Evolutionary conservation across 2,797 vertebrate species (phyloP).

Genomic region (Urosaurus nigricauda): DNA sequence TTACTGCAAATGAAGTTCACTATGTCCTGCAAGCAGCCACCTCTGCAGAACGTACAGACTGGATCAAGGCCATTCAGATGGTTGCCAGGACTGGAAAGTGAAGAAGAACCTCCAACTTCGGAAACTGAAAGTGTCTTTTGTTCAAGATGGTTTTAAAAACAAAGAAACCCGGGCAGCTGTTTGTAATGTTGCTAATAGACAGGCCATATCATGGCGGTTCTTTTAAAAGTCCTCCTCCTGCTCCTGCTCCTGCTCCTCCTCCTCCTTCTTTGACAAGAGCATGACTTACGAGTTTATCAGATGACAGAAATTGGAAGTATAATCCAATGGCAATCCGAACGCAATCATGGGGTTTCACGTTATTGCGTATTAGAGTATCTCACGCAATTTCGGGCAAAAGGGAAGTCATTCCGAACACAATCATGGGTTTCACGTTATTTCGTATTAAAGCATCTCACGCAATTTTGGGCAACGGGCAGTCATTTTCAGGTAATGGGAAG

Average conservation of each 20-base stretch:
- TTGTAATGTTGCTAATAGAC: not conserved
- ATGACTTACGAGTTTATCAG: too few relatives aligned
- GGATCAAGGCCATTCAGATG: constrained; percentile 93
- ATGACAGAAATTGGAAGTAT: too few relatives aligned
- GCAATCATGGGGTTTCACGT: too few relatives aligned
- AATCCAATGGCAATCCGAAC: too few relatives aligned
- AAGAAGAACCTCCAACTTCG: constrained; percentile 63
- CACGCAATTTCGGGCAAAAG: too few relatives aligned
- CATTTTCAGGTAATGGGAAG: too few relatives aligned
- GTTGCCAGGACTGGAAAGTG: constrained; percentile 92
- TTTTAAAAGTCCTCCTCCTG: too few relatives aligned
- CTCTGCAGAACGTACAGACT: constrained; percentile 89
- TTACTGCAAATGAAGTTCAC: constrained; percentile 92
- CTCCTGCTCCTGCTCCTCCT: not conserved
- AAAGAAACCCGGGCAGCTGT: not conserved
- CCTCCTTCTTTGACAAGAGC: not conserved
- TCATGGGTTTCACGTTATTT: too few relatives aligned
- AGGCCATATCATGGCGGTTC: not conserved
- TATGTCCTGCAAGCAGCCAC: constrained; percentile 93
- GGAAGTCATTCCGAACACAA: too few relatives aligned
- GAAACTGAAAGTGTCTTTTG: not conserved
- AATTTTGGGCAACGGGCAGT: too few relatives aligned
- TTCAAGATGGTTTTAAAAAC: not conserved
- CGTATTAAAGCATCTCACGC: too few relatives aligned
- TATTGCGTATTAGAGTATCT: too few relatives aligned